Evolutionary conservation across 2,888 invertebrate genomes (phyloP), one percentile per base, ranked within the genome.

Genomic region (Eupithecia pulchellata): DNA sequence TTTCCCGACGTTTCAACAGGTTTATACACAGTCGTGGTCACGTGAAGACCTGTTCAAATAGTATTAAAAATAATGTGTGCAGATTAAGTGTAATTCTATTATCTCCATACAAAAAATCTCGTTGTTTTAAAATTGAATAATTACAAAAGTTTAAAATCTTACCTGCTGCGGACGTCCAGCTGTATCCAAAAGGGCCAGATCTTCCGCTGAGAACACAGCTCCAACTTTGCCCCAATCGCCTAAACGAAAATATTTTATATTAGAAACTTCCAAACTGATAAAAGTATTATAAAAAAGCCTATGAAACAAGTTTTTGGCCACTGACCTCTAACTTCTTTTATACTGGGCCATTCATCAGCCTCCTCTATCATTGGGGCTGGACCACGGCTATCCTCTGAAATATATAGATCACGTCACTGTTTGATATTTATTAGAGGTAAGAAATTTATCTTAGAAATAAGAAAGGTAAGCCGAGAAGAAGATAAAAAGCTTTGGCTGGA

Each of bases 161-260:
- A 91, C 91, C 87, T 92, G 88, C 67, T 91, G 91, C 25, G 91
- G 86, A 75, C 87, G 82, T n/a, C 88, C 91, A 58, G 93, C 83
- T 25, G 92, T 88, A 75, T 94, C 94, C 52, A 94, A 79, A 17
- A 94, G 82, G 39, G 94, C 94, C 62, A 94, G 81, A 74, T 94
- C 94, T 81, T 94, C 93, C 27, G 94, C 93, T 20, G 94, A 94
- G 77, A 94, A 94, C 1, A 94, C 91, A 8, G 94, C 93, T 27
- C 92, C 93, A n/a, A 87, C 84, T 79, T 91, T 92, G 77, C 85
- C 87, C 93, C 93, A 94, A 63, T 93, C 93, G 47, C 91, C 93
- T 93, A 70, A 64, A 71, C 78, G 73, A 20, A 61, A 68, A 32
- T 17, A n/a, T 47, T 57, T 11, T 52, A 13, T 36, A 2, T 62